Percentiles rank a stretch among this genome's conserved stretches.
Evolutionary conservation across 2,113 vertebrate genomes (phyloP).

Genomic region (Aspiorhynchus laticeps): DNA sequence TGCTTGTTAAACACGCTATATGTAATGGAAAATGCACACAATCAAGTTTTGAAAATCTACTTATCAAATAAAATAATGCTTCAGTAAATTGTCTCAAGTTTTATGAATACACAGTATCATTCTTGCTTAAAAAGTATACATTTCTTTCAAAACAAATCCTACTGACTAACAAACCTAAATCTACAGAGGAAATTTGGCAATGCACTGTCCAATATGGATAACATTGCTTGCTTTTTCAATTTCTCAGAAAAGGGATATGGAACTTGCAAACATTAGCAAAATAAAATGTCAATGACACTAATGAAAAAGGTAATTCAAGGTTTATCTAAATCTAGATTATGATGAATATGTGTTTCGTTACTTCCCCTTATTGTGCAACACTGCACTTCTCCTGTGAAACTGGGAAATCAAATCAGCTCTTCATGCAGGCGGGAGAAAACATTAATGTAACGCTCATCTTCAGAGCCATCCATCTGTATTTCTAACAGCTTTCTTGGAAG

Average conservation of each 20-base stretch:
- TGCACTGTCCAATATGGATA: background rate
- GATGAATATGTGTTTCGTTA: conserved; percentile 43
- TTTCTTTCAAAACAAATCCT: no score
- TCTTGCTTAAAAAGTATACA: background rate
- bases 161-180: no score
- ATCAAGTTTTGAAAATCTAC: background rate
- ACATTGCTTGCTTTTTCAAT: background rate
- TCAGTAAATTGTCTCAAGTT: background rate
- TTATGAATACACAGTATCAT: background rate
- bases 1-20: background rate
- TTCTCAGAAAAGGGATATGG: conserved; percentile 38
- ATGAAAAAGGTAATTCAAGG: background rate
- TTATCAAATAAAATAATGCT: background rate
- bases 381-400: conserved; percentile 36
- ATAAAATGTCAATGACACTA: background rate
- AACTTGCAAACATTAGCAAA: conserved; percentile 42
- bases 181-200: no score
- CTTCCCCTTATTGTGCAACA: conserved; percentile 50
- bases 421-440: conserved; percentile 5
- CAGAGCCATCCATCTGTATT: conserved; percentile 1
- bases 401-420: conserved; percentile 31
- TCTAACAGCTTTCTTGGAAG: background rate
- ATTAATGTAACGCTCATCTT: background rate
- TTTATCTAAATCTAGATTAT: background rate
- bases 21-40: background rate